These are phyloP conservation scores for Protosalanx chinensis DNA, from an alignment of 2,797 vertebrate species.

Conservation along the genomic window DNA sequence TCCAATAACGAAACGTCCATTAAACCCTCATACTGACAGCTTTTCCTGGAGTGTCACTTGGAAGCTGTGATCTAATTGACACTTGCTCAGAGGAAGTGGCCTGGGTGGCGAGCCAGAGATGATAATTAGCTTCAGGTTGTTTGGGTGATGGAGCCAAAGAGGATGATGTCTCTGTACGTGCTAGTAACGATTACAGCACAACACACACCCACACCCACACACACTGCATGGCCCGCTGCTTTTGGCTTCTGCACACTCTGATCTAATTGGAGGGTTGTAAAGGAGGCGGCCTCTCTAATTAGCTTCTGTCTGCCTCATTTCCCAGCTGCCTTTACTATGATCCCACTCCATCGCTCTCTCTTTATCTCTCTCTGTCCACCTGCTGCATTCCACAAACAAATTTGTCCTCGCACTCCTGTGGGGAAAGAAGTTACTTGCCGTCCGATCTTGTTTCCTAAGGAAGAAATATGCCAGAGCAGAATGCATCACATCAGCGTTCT, in stretches of 20 bases:
- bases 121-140: constrained; percentile 56
- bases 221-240: constrained; percentile 32
- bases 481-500: constrained; percentile 5
- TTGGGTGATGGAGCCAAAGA: constrained; percentile 51
- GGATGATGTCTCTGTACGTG: constrained; percentile 29
- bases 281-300: constrained; percentile 76
- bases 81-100: constrained; percentile 65
- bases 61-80: constrained; percentile 69
- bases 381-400: constrained; percentile 48
- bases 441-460: no score
- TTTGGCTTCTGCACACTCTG: constrained; percentile 41
- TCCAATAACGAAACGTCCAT: constrained; percentile 41
- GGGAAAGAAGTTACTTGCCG: no score
- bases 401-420: constrained; percentile 14
- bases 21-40: constrained; percentile 28
- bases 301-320: constrained; percentile 77
- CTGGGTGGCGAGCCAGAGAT: constrained; percentile 43
- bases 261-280: constrained; percentile 78
- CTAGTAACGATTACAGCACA: constrained; percentile 8
- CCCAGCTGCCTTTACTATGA: constrained; percentile 70
- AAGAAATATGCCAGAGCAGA: no score
- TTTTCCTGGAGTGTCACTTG: constrained; percentile 51
- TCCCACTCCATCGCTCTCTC: constrained; percentile 61
- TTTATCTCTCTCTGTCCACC: constrained; percentile 66
- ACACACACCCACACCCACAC: constrained; percentile 25